Evolutionary conservation across 2,113 vertebrate species (phyloP).

Genomic region (Cichladusa arquata): DNA sequence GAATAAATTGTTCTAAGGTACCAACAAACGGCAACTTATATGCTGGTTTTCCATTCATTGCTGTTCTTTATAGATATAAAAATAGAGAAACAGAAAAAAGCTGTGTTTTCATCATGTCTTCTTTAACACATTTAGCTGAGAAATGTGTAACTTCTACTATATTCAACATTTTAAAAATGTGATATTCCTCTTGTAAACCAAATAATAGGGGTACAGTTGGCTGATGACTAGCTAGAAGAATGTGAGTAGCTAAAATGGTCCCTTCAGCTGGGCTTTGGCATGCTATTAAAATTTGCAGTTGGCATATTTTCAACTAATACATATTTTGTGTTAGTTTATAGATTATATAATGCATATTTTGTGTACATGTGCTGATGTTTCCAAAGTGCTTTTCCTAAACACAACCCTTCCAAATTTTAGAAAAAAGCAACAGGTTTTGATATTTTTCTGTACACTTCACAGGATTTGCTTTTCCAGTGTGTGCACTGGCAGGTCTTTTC

Average conservation of each 20-base stretch:
- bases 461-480: neutral
- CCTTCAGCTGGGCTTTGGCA: neutral
- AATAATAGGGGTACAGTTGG: neutral
- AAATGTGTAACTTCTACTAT: neutral
- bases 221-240: neutral
- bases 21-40: neutral
- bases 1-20: neutral
- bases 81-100: neutral
- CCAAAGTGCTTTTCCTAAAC: neutral
- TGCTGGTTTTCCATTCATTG: neutral
- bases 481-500: neutral
- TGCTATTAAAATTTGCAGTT: neutral
- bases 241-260: neutral
- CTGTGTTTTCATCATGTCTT: neutral
- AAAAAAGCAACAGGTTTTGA: neutral
- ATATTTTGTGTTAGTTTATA: neutral
- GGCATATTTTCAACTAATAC: neutral
- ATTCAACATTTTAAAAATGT: neutral
- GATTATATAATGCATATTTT: neutral
- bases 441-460: neutral
- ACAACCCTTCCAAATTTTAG: neutral
- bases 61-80: neutral
- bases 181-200: neutral
- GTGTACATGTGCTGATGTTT: neutral
- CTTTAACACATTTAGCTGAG: neutral